Percentiles rank a stretch among this genome's conserved stretches.
Evolutionary conservation across 2,113 vertebrate species (phyloP).

Genomic region (Plecotus auritus): DNA sequence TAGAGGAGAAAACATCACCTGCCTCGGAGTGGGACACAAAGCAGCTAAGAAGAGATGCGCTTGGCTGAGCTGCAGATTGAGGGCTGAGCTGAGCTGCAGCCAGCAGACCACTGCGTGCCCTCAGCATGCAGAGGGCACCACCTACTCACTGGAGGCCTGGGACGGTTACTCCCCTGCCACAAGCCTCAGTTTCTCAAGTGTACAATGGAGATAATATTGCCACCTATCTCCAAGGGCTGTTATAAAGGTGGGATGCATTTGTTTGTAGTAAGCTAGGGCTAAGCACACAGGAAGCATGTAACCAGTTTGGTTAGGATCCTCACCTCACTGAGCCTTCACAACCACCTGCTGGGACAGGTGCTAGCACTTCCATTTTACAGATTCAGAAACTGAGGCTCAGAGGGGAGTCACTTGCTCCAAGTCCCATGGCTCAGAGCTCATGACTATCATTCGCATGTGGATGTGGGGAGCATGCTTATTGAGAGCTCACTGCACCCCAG

Average conservation of each 20-base stretch:
- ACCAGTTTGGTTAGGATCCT: no score
- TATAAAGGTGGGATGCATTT: background rate
- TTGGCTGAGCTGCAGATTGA: background rate
- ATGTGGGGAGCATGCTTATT: background rate
- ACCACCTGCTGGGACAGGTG: no score
- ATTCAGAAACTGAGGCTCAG: background rate
- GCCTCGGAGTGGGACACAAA: background rate
- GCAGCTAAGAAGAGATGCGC: background rate
- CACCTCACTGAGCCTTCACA: background rate
- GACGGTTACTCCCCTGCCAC: background rate
- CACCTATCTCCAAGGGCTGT: background rate
- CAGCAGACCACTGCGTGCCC: rapidly evolving
- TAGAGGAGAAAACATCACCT: background rate
- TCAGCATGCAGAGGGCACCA: rapidly evolving
- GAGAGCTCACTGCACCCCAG: rapidly evolving
- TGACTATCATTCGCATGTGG: background rate
- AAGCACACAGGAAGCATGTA: rapidly evolving
- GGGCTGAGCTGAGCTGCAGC: rapidly evolving
- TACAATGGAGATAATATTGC: background rate
- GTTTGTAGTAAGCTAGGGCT: background rate
- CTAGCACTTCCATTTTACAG: background rate
- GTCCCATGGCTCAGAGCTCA: rapidly evolving
- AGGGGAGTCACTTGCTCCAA: background rate
- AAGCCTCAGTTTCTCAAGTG: background rate
- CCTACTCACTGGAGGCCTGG: background rate